These are phyloP conservation scores for Melanotaenia trifasciata DNA, from an alignment of 2,797 vertebrate species.

Conservation along the genomic window DNA sequence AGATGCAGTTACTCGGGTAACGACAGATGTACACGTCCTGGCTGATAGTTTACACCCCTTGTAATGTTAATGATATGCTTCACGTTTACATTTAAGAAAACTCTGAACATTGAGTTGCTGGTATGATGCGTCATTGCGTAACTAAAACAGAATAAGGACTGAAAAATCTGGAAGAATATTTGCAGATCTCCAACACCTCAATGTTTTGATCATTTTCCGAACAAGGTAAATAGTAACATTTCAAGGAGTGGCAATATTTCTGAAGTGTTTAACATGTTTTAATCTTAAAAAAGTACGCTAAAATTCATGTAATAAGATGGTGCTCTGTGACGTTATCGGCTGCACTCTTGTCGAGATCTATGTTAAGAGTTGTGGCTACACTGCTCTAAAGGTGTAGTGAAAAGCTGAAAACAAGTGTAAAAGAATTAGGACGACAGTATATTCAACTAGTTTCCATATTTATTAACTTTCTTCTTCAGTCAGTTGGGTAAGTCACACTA, in stretches of 20 bases:
- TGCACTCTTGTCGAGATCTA: background rate
- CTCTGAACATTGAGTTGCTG: background rate
- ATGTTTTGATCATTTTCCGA: background rate
- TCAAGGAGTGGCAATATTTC: background rate
- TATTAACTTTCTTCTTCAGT: constrained; percentile 43
- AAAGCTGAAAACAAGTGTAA: constrained; percentile 45
- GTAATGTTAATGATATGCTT: constrained; percentile 26
- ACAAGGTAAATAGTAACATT: background rate
- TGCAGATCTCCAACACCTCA: background rate
- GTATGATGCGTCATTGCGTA: background rate
- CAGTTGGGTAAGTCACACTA: constrained; percentile 65
- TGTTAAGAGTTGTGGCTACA: background rate
- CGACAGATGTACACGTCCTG: constrained; percentile 41
- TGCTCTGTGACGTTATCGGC: background rate
- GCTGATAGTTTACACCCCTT: constrained; percentile 35
- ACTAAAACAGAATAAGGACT: constrained; percentile 2
- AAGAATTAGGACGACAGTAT: constrained; percentile 4
- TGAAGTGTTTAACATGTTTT: background rate
- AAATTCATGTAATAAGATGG: background rate
- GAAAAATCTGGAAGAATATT: background rate
- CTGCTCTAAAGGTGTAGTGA: constrained; percentile 23
- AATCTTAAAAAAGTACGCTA: background rate
- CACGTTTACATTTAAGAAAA: background rate
- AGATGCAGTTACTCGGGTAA: constrained; percentile 46
- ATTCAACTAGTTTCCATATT: constrained; percentile 45